Conservation (phyloP, 2,113 vertebrate species). For the Hydrochoerus hydrochaeris region DNA sequence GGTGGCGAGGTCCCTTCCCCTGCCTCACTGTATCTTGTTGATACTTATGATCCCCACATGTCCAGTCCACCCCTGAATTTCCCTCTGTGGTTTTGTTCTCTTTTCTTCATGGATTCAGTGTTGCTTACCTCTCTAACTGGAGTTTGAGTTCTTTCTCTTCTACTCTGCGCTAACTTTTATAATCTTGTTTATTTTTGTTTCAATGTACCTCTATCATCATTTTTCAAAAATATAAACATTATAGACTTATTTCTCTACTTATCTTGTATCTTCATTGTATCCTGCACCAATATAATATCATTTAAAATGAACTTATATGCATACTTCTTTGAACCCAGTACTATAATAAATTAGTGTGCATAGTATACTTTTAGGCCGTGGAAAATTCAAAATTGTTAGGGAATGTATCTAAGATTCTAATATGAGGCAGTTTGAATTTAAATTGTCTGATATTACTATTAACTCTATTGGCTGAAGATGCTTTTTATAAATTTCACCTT, state of each 20-base stretch:
- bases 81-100: background rate
- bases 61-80: background rate
- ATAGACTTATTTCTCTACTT: background rate
- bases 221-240: background rate
- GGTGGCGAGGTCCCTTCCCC: background rate
- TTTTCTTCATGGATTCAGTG: background rate
- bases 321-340: background rate
- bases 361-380: background rate
- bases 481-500: background rate
- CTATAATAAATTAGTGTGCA: background rate
- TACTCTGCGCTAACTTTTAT: background rate
- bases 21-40: background rate
- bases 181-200: background rate
- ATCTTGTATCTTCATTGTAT: background rate
- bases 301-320: background rate
- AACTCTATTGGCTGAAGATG: background rate
- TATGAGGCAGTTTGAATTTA: slow-evolving; percentile 22
- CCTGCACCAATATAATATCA: background rate
- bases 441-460: background rate
- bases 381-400: background rate
- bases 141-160: background rate
- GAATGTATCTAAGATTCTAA: background rate
- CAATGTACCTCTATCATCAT: background rate
- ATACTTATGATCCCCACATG: background rate
- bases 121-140: background rate